Percentiles rank a stretch among this genome's conserved stretches.
Evolutionary conservation across 2,888 invertebrate genomes (phyloP).

Genomic region (Pachycephus smyrnensis): DNA sequence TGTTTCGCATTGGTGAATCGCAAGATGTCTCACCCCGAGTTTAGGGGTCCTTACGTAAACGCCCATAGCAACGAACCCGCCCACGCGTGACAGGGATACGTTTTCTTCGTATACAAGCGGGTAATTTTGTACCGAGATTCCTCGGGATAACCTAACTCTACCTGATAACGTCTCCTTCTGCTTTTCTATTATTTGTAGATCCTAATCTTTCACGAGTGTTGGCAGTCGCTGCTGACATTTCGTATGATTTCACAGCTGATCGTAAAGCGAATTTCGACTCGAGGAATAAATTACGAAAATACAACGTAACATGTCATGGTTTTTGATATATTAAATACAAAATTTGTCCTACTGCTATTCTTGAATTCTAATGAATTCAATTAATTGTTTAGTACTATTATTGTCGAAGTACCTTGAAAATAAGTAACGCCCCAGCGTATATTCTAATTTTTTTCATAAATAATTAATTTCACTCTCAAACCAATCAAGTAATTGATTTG

Average conservation of each 20-base stretch:
- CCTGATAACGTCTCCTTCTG: background rate
- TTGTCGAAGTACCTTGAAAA: too few relatives aligned
- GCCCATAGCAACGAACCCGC: background rate
- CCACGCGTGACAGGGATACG: background rate
- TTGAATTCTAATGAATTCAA: too few relatives aligned
- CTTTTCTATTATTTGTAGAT: background rate
- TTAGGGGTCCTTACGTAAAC: background rate
- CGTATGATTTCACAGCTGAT: background rate
- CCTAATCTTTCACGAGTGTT: background rate
- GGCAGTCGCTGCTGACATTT: background rate
- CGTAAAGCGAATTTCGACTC: background rate
- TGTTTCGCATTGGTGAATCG: background rate
- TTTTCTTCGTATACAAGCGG: background rate
- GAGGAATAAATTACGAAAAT: background rate
- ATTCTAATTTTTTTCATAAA: too few relatives aligned
- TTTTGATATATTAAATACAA: background rate
- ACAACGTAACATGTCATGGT: background rate
- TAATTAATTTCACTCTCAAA: too few relatives aligned
- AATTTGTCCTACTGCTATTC: background rate
- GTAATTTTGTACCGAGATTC: background rate
- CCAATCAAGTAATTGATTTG: too few relatives aligned
- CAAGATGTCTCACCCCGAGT: background rate
- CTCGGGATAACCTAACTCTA: background rate
- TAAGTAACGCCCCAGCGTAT: too few relatives aligned
- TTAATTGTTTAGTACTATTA: too few relatives aligned